Evolutionary conservation across 2,797 vertebrate species (phyloP), one percentile per base, ranked within the genome.

Genomic region (Hybognathus amarus): DNA sequence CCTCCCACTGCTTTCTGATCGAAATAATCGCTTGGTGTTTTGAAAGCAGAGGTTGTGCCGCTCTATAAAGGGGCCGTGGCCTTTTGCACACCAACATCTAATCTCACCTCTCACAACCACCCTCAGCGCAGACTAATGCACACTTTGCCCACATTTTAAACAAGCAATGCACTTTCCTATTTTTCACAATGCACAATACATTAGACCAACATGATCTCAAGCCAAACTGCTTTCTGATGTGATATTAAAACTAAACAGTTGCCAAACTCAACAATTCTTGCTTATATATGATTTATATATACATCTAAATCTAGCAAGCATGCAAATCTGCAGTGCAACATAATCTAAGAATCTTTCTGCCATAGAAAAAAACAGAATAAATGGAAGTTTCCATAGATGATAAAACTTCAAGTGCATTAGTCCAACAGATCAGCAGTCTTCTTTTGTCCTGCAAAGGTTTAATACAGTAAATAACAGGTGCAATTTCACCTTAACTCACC

Each of bases 401-500:
- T 24, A 77, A 9, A 63, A 77, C 24, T 12, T 42, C 9, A 45
- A 69, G 45, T 3, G 0, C 5, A 24, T 40, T 45, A 77, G 15
- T 61, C 24, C 59, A 47, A 30, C 18, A 22, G 15, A 77, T 76
- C 24, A 4, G 33, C 12, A 30, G 42, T 52, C 56, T 38, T 45
- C 56, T 20, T 69, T 27, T 30, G 18, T 77, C 47, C 63, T 54
- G 68, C 45, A 54, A 74, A 66, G 22, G 13, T 56, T 40, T 11
- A 33, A 54, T 54, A 47, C 18, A 45, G 5, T 13, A 38, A 56
- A n/a, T n/a, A 11, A 33, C 50, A 56, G 33, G 22, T 61, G 5
- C 12, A 61, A 42, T 40, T 61, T 73, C 13, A 63, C 8, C 18
- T 24, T 36, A 50, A 30, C 87, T 87, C 61, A 87, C 88, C 77